Conservation (phyloP, 1,140 invertebrate species). For the Lordiphosa clarofinis region DNA sequence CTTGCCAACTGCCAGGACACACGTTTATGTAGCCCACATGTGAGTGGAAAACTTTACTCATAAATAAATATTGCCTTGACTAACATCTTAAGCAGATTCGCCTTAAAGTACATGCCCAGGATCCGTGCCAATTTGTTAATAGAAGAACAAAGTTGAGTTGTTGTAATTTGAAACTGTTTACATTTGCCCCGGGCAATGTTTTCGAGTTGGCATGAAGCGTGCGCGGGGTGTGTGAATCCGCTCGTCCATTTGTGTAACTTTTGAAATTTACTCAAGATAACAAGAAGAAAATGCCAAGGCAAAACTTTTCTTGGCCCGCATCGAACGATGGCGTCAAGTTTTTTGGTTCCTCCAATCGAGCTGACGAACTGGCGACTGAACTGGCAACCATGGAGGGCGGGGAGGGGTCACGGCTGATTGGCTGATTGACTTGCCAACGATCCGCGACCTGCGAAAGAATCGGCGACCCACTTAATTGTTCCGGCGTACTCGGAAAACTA, state of each 20-base stretch:
- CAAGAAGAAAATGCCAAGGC: constrained; percentile 26
- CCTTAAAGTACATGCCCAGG: constrained; percentile 30
- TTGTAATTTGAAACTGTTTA: constrained; percentile 73
- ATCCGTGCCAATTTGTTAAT: constrained; percentile 74
- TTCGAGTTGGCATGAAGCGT: neutral
- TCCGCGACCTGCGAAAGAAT: constrained; percentile 30
- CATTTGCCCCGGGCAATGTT: constrained; percentile 32
- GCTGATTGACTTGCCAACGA: constrained; percentile 68
- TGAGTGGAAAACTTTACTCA: constrained; percentile 54
- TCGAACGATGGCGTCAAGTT: constrained; percentile 39
- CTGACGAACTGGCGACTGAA: constrained; percentile 10
- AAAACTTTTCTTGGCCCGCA: constrained; percentile 41
- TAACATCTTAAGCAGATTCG: constrained; percentile 61
- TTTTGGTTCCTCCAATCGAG: neutral
- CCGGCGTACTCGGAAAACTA: constrained; percentile 37
- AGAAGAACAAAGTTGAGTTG: constrained; percentile 46
- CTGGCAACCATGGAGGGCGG: no score
- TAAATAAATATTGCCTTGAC: constrained; percentile 68
- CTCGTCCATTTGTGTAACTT: constrained; percentile 61
- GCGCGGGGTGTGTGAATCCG: constrained; percentile 17
- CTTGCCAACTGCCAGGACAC: constrained; percentile 5
- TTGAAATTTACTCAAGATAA: constrained; percentile 54
- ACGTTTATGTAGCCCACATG: neutral
- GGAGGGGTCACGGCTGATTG: constrained; percentile 46
- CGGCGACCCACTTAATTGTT: constrained; percentile 60